Conservation (phyloP, 2,113 vertebrate genomes). For the Blennius ocellaris region DNA sequence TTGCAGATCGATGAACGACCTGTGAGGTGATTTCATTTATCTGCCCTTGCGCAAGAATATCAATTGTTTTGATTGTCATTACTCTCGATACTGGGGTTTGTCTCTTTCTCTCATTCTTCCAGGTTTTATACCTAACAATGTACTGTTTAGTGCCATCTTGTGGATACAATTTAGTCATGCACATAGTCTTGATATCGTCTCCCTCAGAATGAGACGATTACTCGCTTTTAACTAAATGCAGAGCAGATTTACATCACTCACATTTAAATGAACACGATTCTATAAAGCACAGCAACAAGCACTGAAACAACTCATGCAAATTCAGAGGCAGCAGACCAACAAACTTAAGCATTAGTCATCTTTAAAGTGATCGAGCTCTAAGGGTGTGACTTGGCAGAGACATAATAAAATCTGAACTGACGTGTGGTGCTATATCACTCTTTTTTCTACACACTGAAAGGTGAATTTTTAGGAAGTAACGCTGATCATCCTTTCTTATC, state of each 20-base stretch:
- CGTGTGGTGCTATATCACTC: not conserved
- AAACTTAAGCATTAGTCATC: not conserved
- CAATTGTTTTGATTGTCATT: no score
- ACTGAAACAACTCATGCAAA: not conserved
- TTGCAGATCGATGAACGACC: no score
- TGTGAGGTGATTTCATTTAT: no score
- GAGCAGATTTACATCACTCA: not conserved
- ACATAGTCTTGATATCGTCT: not conserved
- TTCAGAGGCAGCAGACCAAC: not conserved
- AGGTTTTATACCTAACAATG: no score
- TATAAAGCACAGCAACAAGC: not conserved
- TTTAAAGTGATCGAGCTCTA: not conserved
- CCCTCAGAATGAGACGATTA: not conserved
- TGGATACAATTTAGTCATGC: slow-evolving; percentile 9
- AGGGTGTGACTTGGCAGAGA: not conserved
- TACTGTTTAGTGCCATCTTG: slow-evolving; percentile 18
- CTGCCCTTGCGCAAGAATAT: no score
- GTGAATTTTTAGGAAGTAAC: slow-evolving; percentile 57
- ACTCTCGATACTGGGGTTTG: no score
- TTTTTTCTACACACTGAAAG: not conserved
- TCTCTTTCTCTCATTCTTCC: no score
- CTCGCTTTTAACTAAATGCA: not conserved
- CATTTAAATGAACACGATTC: not conserved
- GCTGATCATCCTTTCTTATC: slow-evolving; percentile 47
- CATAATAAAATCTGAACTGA: slow-evolving; percentile 34